Conservation (phyloP, 2,888 invertebrate genomes). For the Bhutanitis thaidina region DNA sequence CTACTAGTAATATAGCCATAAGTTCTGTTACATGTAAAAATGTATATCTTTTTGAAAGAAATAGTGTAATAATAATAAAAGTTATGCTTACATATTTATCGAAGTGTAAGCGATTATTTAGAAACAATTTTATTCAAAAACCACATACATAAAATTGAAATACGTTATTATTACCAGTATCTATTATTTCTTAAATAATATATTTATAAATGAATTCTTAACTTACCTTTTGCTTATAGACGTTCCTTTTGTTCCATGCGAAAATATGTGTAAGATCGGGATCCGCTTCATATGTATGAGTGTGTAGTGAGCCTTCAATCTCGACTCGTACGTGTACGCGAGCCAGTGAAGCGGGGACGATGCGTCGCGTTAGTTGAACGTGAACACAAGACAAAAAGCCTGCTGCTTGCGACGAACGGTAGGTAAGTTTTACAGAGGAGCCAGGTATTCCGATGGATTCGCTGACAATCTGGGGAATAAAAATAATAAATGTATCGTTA, state of each 20-base stretch:
- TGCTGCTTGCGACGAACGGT: constrained; percentile 96
- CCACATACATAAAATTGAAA: too few species aligned
- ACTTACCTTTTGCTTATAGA: constrained; percentile 94
- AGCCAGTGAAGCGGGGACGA: constrained; percentile 88
- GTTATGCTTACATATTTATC: too few species aligned
- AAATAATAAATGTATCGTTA: neutral
- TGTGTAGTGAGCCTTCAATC: constrained; percentile 95
- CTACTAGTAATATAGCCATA: too few species aligned
- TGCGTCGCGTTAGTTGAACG: constrained; percentile 90
- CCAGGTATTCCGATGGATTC: constrained; percentile 97
- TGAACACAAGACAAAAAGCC: constrained; percentile 97
- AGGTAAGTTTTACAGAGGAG: constrained; percentile 94
- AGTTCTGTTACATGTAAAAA: too few species aligned
- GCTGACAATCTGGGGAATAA: constrained; percentile 89
- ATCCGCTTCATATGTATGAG: constrained; percentile 97
- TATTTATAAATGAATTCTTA: neutral
- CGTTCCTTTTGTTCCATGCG: constrained; percentile 98
- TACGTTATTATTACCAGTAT: too few species aligned
- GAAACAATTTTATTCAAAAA: too few species aligned
- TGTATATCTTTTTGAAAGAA: too few species aligned
- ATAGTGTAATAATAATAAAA: too few species aligned
- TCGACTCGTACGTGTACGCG: constrained; percentile 95
- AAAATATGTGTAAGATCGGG: constrained; percentile 97
- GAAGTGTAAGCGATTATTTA: too few species aligned
- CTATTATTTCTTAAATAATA: too few species aligned